Evolutionary conservation across 1,140 invertebrate genomes (phyloP), one percentile per base, ranked within the genome.

Genomic region (Tachypleus tridentatus): DNA sequence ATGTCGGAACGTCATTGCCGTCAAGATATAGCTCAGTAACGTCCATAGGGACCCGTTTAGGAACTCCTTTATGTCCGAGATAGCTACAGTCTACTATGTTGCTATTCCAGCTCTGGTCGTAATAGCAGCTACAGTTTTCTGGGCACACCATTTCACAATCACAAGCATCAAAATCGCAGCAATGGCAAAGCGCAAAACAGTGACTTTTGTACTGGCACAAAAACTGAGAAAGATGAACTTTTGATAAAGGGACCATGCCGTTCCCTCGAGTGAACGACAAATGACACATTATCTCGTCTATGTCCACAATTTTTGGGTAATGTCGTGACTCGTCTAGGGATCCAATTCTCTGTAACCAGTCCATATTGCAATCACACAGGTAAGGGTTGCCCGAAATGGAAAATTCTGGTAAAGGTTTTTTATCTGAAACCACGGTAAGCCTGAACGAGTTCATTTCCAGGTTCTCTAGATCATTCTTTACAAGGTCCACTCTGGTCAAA

Each of bases 81-180:
- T 79, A 82, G 6, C 76, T 86, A 78, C 91, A 95, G 76, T 94
- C 91, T 10, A 94, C 91, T 62, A 96, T 89, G 76, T 96, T 95
- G 9, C 88, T 87, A 10, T 88, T 87, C 92, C 92, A 96, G 53
- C 88, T 87, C 74, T 93, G 89, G 77, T 95, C 91, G 75, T 94
- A 90, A 80, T 92, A 95, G 74, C 92, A 95, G 11, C 88, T 91
- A 78, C 92, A 96, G 76, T 94, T 93, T 57, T 84, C 86, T 10
- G 92, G 92, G 76, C 92, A 96, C 60, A 88, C 93, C 91, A 93
- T 93, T 82, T 93, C 89, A 79, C 91, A 94, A 80, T 93, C 91
- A 79, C 92, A 95, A 60, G 91, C 90, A 75, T 93, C 91, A 76
- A 93, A 94, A 76, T 93, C 91, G 77, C 92, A 96, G 80, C 92